These are phyloP conservation scores for Tetragonula clypearis DNA, from an alignment of 1,140 invertebrate species.

Conservation along the genomic window DNA sequence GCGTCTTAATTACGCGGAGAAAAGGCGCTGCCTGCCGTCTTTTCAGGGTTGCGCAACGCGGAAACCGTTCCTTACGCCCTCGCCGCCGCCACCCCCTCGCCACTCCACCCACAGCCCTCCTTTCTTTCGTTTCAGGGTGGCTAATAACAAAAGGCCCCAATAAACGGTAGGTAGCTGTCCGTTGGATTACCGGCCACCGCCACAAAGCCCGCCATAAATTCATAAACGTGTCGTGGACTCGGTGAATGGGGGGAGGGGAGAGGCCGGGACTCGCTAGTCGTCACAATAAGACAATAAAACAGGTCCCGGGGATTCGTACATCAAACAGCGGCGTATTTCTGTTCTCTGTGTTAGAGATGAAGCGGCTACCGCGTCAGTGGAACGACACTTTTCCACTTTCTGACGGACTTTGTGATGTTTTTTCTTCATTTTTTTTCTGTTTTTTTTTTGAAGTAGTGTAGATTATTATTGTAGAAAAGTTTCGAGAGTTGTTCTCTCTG, in stretches of 20 bases:
- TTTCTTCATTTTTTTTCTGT: neutral
- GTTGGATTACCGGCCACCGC: slow-evolving; percentile 70
- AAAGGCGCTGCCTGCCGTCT: slow-evolving; percentile 66
- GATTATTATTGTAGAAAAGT: neutral
- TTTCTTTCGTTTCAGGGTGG: slow-evolving; percentile 24
- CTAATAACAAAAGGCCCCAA: slow-evolving; percentile 74
- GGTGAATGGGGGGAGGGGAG: slow-evolving; percentile 17
- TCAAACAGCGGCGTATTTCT: slow-evolving; percentile 20
- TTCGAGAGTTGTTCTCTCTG: neutral
- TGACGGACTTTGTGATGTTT: neutral
- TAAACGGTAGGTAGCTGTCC: slow-evolving; percentile 75
- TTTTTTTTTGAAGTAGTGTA: neutral
- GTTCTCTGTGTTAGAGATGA: neutral
- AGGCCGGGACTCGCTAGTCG: slow-evolving; percentile 40
- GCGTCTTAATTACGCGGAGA: slow-evolving; percentile 75
- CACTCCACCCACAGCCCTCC: neutral
- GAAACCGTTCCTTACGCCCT: slow-evolving; percentile 35
- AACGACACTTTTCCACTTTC: slow-evolving; percentile 1
- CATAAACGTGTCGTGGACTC: slow-evolving; percentile 74
- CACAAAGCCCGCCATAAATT: slow-evolving; percentile 76
- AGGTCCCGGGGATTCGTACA: neutral
- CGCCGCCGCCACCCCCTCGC: neutral
- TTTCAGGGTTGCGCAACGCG: slow-evolving; percentile 48
- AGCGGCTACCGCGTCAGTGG: neutral
- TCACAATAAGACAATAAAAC: slow-evolving; percentile 71